A percentile compares a stretch with the other conserved stretches of the same genome.
Evolutionary conservation across 35 echinoderm and acorn worm genomes (phyloP).

Genomic region (Ptychodera flava): DNA sequence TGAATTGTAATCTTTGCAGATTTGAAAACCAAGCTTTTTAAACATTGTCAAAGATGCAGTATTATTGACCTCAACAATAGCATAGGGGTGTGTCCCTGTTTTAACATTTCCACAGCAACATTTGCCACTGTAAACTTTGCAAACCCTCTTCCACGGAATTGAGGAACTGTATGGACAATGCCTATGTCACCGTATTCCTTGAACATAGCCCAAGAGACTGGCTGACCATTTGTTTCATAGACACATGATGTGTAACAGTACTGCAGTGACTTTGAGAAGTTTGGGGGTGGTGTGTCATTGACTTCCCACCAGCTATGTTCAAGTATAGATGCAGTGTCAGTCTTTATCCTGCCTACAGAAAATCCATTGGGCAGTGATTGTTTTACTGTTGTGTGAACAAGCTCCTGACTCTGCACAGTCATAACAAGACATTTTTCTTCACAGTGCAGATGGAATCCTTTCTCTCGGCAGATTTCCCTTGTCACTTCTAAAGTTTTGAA

Average conservation of each 20-base stretch:
- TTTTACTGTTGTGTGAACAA: not conserved
- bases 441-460: not conserved
- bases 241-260: not conserved
- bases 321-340: not conserved
- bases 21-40: not conserved
- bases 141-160: not conserved
- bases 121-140: not conserved
- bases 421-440: not conserved
- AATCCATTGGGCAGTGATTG: not conserved
- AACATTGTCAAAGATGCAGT: not conserved
- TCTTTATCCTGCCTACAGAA: not conserved
- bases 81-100: not conserved
- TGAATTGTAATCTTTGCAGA: not conserved
- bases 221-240: not conserved
- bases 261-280: not conserved
- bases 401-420: not conserved
- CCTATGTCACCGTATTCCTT: not conserved
- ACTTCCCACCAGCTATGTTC: not conserved
- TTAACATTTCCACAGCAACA: not conserved
- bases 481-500: not conserved
- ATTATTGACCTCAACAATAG: not conserved
- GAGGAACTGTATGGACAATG: not conserved
- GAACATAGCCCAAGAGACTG: not conserved
- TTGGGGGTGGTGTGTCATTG: not conserved
- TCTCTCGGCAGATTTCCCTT: not conserved